phyloP scores from a whole-genome alignment of 92 coral and sea anemone species.

The Metridium senile region DNA sequence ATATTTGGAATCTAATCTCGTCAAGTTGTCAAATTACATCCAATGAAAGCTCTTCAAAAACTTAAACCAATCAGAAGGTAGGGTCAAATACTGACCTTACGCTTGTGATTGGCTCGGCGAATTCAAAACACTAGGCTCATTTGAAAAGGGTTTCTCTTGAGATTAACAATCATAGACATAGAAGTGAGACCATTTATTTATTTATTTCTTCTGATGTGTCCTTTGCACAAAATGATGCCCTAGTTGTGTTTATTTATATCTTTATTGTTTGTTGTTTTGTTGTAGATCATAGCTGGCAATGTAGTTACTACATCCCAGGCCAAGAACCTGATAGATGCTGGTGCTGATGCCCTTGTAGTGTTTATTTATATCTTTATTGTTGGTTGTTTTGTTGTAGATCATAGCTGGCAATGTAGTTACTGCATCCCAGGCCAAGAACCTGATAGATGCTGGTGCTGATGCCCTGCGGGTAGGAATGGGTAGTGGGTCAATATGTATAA shows the following conservation, averaged over 20 bases:
- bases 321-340: conserved; percentile 95
- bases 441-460: conserved; percentile 97
- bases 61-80: too few species aligned
- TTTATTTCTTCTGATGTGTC: too few species aligned
- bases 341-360: conserved; percentile 63
- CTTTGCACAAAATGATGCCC: too few species aligned
- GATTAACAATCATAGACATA: too few species aligned
- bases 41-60: too few species aligned
- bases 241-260: not conserved
- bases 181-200: too few species aligned
- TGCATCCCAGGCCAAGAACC: conserved; percentile 94
- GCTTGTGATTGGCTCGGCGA: too few species aligned
- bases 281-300: conserved; percentile 90
- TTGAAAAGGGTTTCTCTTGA: too few species aligned
- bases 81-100: too few species aligned
- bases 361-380: not conserved
- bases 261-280: not conserved
- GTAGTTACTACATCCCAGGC: conserved; percentile 98
- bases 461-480: conserved; percentile 98
- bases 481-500: conserved; percentile 97
- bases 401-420: conserved; percentile 98
- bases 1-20: too few species aligned
- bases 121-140: too few species aligned
- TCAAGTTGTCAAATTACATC: too few species aligned
- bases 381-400: conserved; percentile 61